Base-by-base conservation (phyloP, 2,113 vertebrate genomes). In the Hassar affinis region DNA sequence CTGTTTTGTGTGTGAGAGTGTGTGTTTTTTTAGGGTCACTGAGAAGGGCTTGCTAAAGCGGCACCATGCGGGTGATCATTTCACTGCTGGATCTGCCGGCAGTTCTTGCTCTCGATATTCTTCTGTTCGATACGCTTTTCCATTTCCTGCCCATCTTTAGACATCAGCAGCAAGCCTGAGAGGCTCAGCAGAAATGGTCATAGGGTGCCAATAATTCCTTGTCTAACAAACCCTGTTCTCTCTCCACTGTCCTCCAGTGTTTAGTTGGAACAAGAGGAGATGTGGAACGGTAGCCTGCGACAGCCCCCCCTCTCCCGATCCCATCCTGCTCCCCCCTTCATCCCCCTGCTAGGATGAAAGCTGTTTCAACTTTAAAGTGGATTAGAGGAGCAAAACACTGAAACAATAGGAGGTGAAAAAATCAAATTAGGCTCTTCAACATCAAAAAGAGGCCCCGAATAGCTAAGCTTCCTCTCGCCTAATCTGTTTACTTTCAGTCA, bases 1-100 rank as follows among this genome's bases (percentile, higher is more conserved):
- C 93, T 94, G 95, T 94, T 95, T 94, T 95, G 94, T 95, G 93
- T 94, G 56, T 77, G 79, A 42, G 79, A 10, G 42, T 51, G 95
- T 93, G 91, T 82, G 91, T 95, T 96, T 96, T 96, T 96, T 94
- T 90, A 92, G 95, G 95, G 94, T 95, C 95, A 96, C 94, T 95
- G 95, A 94, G 95, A 95, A 96, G 95, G 94, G 90, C 95, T 91
- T 90, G 93, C 94, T 94, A 94, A 94, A 96, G 94, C 95, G 93
- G 92, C 91, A 91, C 93, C 94, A 89, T 88, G 93, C 93, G 91
- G 94, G 92, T 95, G 94, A 93, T 94, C 95, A 95, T 94, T 97
- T 96, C 88, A 90, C 93, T 84, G 86, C 92, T 94, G 92, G 92
- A 92, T 92, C 92, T 94, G 90, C 92, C 91, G 94, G 93, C 91